Evolutionary conservation across 2,113 vertebrate genomes (phyloP), one percentile per base, ranked within the genome.

Genomic region (Brienomyrus brachyistius): DNA sequence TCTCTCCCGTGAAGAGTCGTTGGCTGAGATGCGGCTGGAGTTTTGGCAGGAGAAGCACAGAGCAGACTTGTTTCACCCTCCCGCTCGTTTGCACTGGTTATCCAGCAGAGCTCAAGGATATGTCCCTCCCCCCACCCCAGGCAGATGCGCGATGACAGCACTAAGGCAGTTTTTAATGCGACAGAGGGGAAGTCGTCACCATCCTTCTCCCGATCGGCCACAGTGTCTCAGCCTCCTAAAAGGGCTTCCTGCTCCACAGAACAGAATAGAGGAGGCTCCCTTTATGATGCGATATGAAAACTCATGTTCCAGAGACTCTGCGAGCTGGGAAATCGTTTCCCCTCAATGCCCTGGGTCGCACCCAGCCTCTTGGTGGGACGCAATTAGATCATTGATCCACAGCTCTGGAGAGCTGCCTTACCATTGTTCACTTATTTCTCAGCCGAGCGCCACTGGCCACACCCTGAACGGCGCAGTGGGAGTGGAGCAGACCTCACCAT

Each of bases 91-190:
- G 47, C 82, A 21, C 23, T 10, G 52, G 23, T 10, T 43, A 21
- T 52, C 43, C 43, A 83, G 21, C 47, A 66, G 43, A 70, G 31
- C 82, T 86, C 23, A 5, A 27, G 10, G 89, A 77, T 43, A 35
- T 40, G 13, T 27, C 17, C n/a, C n/a, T 13, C 52, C n/a, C 45
- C 7, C 15, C 52, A 19, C 52, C 52, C 62, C 80, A 35, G 3
- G 56, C n/a, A 17, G 52, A 85, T 50, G 89, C 84, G 6, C 35
- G 54, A 89, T 89, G 52, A 86, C 31, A 45, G 31, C 59, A n/a
- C 54, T 40, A 8, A 82, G n/a, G 51, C 43, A 10, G 35, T 62
- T 52, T 13, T 59, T 82, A 23, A 83, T 23, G n/a, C 17, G 13
- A 31, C 80, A 23, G 43, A 47, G 2, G 40, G 6, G 43, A 47